Percentiles rank a stretch among this genome's conserved stretches.
These are phyloP conservation scores for Papilio demoleus DNA, from an alignment of 2,888 invertebrate genomes.

Conservation along the genomic window DNA sequence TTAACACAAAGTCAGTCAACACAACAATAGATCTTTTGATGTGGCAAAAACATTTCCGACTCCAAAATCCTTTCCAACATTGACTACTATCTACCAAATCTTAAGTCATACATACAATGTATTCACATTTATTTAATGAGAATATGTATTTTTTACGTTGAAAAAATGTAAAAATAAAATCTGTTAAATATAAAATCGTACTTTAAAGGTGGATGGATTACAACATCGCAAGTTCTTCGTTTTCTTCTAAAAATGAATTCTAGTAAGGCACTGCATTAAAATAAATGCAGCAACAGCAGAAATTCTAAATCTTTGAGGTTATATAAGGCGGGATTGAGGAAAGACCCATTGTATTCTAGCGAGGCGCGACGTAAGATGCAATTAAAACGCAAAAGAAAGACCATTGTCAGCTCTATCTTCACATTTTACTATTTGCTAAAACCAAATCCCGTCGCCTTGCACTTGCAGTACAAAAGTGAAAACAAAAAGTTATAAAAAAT, in stretches of 20 bases:
- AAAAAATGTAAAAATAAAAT: not conserved
- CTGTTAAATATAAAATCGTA: not conserved
- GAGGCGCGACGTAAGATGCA: conserved; percentile 36
- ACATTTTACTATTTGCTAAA: conserved; percentile 34
- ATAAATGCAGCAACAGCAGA: not conserved
- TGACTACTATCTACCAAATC: not conserved
- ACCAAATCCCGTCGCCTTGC: conserved; percentile 1
- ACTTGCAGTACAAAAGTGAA: conserved; percentile 17
- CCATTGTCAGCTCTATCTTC: conserved; percentile 30
- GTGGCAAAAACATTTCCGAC: conserved; percentile 24
- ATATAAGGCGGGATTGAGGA: conserved; percentile 23
- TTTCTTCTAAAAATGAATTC: not conserved
- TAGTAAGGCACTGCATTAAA: conserved; percentile 19
- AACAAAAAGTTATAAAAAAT: not conserved
- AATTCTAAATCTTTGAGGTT: conserved; percentile 26
- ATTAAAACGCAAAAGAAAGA: conserved; percentile 38
- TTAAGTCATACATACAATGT: not conserved
- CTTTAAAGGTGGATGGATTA: not conserved
- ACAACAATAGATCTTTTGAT: conserved; percentile 24
- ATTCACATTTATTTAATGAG: not conserved
- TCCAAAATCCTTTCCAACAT: conserved; percentile 12
- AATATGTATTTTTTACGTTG: not conserved
- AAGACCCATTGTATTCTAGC: conserved; percentile 36
- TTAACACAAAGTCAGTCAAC: conserved; percentile 6
- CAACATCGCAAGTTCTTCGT: not conserved